Base-by-base conservation (phyloP, 2,888 invertebrate genomes). In the Limnephilus lunatus region DNA sequence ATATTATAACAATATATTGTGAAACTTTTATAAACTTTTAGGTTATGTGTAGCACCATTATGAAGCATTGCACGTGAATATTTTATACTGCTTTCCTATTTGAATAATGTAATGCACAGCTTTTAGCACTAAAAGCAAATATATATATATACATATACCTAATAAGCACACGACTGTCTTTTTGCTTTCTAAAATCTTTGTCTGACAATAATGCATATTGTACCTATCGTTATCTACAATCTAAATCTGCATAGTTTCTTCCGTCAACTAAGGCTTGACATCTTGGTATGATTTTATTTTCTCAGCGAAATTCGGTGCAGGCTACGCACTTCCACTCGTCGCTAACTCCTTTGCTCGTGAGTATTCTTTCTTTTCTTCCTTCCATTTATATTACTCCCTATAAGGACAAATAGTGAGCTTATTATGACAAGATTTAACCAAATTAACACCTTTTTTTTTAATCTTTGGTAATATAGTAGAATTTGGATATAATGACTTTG, bases 321-420 rank as follows among this genome's bases (percentile, higher is more conserved):
- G 91, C 83, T 91, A 89, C 81, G 91, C 92, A n/a, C 91, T 91
- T 87, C 91, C 91, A 30, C 88, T 92, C 44, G 44, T 92, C 32
- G 91, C 44, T 44, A 39, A 82, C 25, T 83, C 81, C 39, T 48
- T 81, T 30, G 11, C 35, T 86, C 86, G 86, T 86, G 44, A 86
- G 86, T 86, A 86, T 39, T n/a, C 85, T 35, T 68, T 83, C 30
- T 86, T 31, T 90, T 83, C 90, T 90, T 31, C 44, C 85, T 25
- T n/a, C 68, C 1, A 25, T 68, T 25, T 11, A 68, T 7, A n/a
- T 68, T 68, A 68, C 2, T 2, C 25, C 68, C 68, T 68, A n/a
- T n/a, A n/a, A 68, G 68, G 68, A 68, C 68, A n/a, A 9, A 9
- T 68, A 0, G 9, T 68, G 68, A 68, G 68, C 25, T 68, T 68